These are phyloP conservation scores for Notiomystis cincta DNA, from an alignment of 2,113 vertebrate genomes.

Conservation along the genomic window DNA sequence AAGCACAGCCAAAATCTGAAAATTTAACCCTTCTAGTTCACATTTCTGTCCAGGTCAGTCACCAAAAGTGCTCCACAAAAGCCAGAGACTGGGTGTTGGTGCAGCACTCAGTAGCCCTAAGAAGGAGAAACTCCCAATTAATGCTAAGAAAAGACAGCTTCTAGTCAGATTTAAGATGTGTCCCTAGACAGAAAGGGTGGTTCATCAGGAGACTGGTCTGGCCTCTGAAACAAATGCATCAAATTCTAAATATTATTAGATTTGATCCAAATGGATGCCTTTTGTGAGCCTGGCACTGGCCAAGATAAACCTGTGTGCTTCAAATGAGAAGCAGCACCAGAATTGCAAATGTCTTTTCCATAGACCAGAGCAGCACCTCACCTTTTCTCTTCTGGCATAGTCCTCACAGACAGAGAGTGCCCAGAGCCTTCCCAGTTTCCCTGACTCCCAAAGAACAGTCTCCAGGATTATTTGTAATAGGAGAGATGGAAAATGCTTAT, in stretches of 20 bases:
- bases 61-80: neutral
- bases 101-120: neutral
- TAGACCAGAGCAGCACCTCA: neutral
- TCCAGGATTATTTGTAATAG: neutral
- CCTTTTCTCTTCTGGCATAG: neutral
- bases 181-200: neutral
- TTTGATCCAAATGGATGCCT: neutral
- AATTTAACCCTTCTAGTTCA: neutral
- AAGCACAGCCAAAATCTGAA: neutral
- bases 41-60: neutral
- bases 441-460: neutral
- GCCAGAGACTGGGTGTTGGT: neutral
- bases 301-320: fast-evolving
- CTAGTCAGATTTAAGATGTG: neutral
- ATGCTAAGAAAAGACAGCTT: neutral
- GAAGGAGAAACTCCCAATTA: neutral
- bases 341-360: neutral
- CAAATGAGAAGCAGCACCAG: neutral
- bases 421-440: neutral
- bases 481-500: neutral
- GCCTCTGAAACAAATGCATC: neutral
- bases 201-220: neutral
- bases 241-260: neutral
- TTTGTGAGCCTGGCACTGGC: neutral
- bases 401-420: neutral